Percentiles rank a stretch among this genome's conserved stretches.
These are phyloP conservation scores for Acrocephalus scirpaceus DNA, from an alignment of 2,797 vertebrate species.

Conservation along the genomic window DNA sequence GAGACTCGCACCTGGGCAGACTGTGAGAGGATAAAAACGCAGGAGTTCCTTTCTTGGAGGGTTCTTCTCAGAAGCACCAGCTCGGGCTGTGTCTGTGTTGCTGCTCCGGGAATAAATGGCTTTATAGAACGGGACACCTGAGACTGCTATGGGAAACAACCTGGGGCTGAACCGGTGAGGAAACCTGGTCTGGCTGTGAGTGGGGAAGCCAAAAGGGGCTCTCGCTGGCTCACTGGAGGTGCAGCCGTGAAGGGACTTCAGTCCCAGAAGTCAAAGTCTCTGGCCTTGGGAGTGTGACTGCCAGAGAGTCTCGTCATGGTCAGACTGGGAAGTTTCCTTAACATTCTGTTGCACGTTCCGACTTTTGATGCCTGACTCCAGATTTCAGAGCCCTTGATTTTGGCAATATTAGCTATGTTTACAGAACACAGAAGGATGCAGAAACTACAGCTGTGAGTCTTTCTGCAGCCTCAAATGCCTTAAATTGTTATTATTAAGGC, in stretches of 20 bases:
- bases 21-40: background rate
- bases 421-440: slow-evolving; percentile 13
- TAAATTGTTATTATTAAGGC: slow-evolving; percentile 59
- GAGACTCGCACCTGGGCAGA: background rate
- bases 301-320: background rate
- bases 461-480: slow-evolving; percentile 53
- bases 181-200: background rate
- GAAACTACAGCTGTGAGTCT: slow-evolving; percentile 8
- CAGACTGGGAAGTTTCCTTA: background rate
- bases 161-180: background rate
- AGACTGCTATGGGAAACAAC: background rate
- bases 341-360: background rate
- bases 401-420: slow-evolving; percentile 8
- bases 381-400: background rate
- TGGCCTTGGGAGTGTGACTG: background rate
- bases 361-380: background rate
- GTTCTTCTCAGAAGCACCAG: background rate
- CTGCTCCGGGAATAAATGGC: background rate
- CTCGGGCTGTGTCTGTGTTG: background rate
- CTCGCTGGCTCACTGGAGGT: background rate
- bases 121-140: background rate
- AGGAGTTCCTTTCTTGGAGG: background rate
- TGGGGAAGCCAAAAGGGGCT: background rate
- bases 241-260: background rate
- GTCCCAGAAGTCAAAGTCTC: background rate